Base-by-base conservation (phyloP, 2,113 vertebrate species). In the Salvator merianae region DNA sequence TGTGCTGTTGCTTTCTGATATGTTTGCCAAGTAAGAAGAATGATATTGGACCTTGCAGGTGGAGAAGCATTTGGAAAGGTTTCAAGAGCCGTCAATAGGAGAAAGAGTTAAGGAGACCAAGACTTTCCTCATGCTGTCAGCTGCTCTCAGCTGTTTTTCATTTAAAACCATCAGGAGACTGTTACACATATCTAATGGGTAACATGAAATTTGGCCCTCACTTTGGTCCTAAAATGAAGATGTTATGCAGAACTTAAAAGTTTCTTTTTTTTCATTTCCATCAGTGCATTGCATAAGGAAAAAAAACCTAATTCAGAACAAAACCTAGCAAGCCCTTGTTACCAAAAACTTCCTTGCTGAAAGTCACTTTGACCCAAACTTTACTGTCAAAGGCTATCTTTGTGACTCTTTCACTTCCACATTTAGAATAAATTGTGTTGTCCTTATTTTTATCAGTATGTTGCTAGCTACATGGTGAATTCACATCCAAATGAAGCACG, bases 381-480 rank as follows among this genome's bases (percentile, higher is more conserved):
- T 80, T 78, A 77, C 26, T 40, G 1, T 2, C 20, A 84, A 73
- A 40, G n/a, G 62, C 4, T 28, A 66, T 71, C 73, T 73, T 3
- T 13, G 47, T 26, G n/a, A 62, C 43, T 3, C 0, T 69, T 81
- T 55, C 63, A 26, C 53, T 74, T 53, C 66, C 81, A 32, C 47
- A 32, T 79, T 77, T 79, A 71, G 18, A 77, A 82, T 47, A 82
- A 74, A 74, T 55, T 13, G 82, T 84, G 24, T 13, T 89, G 83
- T 85, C 86, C 47, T 65, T 91, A 84, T 82, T 82, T 47, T 84
- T 30, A 88, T 90, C 77, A 90, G 20, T 2, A 10, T 34, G 59
- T 40, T 74, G 77, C 59, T 50, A 88, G 34, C 74, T 72, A n/a
- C 9, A 40, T 38, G 88, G 84, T 10, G 10, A 80, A 87, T 84